Evolutionary conservation across 1,140 invertebrate species (phyloP).

Genomic region (Aethina tumida): DNA sequence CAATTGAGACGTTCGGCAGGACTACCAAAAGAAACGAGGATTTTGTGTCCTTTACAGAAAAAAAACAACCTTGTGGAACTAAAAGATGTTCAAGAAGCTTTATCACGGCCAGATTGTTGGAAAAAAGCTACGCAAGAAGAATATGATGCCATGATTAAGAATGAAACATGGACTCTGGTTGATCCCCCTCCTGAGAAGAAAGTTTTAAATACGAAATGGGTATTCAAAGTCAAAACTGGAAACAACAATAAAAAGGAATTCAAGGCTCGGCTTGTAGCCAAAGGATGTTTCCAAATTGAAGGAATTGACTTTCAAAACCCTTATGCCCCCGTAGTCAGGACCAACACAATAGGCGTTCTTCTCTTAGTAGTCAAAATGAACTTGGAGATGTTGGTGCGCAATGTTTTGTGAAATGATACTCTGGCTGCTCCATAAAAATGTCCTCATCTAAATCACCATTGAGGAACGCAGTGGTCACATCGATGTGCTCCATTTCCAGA

Average conservation of each 20-base stretch:
- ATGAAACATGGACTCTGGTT: slow-evolving; percentile 29
- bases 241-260: slow-evolving; percentile 4
- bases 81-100: slow-evolving; percentile 10
- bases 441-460: slow-evolving; percentile 32
- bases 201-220: slow-evolving; percentile 33
- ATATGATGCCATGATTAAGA: slow-evolving; percentile 25
- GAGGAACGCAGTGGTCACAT: slow-evolving; percentile 36
- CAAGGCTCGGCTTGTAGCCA: too few relatives aligned
- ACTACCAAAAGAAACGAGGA: too few relatives aligned
- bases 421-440: slow-evolving; percentile 33
- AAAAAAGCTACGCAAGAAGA: slow-evolving; percentile 27
- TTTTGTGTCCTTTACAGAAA: neutral
- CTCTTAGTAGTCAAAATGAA: too few relatives aligned
- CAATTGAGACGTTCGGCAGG: too few relatives aligned
- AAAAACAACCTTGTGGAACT: slow-evolving; percentile 12
- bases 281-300: too few relatives aligned
- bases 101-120: slow-evolving; percentile 19
- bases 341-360: too few relatives aligned
- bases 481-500: slow-evolving; percentile 21
- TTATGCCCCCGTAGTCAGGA: too few relatives aligned
- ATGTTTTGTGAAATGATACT: too few relatives aligned
- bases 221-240: slow-evolving; percentile 27
- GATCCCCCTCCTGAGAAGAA: slow-evolving; percentile 19
- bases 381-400: too few relatives aligned
- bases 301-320: too few relatives aligned